Percentiles rank a stretch among this genome's conserved stretches.
Evolutionary conservation across 2,888 invertebrate genomes (phyloP).

Genomic region (Anaspis maculata): DNA sequence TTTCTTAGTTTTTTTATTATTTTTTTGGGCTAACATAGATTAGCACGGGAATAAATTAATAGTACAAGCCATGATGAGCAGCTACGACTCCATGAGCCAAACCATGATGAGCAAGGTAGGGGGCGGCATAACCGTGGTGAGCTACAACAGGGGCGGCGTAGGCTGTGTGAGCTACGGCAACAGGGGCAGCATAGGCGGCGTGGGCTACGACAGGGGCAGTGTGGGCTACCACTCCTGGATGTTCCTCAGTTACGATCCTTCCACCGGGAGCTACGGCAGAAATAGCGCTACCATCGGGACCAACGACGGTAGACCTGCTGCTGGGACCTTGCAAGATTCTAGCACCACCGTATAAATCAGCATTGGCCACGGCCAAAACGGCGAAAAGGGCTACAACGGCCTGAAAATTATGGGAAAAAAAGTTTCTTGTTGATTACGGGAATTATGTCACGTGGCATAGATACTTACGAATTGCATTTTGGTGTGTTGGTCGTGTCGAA

Average conservation of each 20-base stretch:
- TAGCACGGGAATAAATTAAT: too few relatives aligned
- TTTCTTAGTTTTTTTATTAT: too few relatives aligned
- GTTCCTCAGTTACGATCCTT: slow-evolving; percentile 20
- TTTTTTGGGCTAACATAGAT: too few relatives aligned
- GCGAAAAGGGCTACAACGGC: slow-evolving; percentile 6
- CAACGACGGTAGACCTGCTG: slow-evolving; percentile 24
- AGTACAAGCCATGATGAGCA: too few relatives aligned
- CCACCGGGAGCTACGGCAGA: slow-evolving; percentile 28
- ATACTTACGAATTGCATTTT: too few relatives aligned
- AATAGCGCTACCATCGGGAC: slow-evolving; percentile 28
- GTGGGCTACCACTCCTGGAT: slow-evolving; percentile 20
- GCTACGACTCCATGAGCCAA: too few relatives aligned
- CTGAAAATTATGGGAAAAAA: not conserved
- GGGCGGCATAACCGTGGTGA: slow-evolving; percentile 9
- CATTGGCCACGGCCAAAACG: slow-evolving; percentile 9
- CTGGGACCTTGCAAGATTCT: slow-evolving; percentile 29
- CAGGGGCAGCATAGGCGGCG: slow-evolving; percentile 7
- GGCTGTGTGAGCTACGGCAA: slow-evolving; percentile 5
- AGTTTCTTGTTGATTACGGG: slow-evolving; percentile 8
- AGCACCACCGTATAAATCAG: slow-evolving; percentile 4
- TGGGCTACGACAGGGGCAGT: slow-evolving; percentile 9
- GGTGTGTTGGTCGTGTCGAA: too few relatives aligned
- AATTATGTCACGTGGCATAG: too few relatives aligned
- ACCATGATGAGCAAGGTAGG: slow-evolving; percentile 12
- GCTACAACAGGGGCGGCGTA: slow-evolving; percentile 13